Conservation (phyloP, 2,113 vertebrate genomes). For the Psittacula cyanocephala region DNA sequence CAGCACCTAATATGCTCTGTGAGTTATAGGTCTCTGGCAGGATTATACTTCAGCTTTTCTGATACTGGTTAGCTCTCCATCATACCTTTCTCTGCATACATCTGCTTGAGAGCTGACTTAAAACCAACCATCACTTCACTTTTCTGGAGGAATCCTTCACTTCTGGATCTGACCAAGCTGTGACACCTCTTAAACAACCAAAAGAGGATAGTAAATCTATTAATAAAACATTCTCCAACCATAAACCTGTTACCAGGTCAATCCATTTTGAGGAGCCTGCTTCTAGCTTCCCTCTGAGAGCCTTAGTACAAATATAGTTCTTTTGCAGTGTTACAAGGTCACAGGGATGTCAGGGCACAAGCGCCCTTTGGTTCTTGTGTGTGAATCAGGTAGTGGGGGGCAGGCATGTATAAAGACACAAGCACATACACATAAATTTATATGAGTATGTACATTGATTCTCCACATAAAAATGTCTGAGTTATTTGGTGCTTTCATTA, state of each 20-base stretch:
- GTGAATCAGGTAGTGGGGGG: not conserved
- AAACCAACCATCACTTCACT: not conserved
- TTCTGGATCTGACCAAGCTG: not conserved
- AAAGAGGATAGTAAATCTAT: not conserved
- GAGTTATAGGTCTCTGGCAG: conserved; percentile 29
- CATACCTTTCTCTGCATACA: not conserved
- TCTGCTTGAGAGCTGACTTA: not conserved
- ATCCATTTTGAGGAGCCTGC: not conserved
- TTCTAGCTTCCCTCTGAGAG: not conserved
- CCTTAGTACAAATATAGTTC: fast-evolving
- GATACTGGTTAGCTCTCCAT: not conserved
- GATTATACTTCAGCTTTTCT: conserved; percentile 23
- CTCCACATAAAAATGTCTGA: not conserved
- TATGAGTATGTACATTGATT: too few species aligned
- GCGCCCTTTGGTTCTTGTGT: not conserved
- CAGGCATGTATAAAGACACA: not conserved
- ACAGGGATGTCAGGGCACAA: not conserved
- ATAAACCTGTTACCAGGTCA: not conserved
- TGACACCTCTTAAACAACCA: not conserved
- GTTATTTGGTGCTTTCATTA: not conserved
- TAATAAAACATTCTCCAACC: not conserved
- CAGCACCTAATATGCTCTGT: conserved; percentile 12
- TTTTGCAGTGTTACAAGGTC: not conserved
- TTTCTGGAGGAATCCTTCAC: not conserved
- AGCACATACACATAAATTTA: not conserved